Base-by-base conservation (phyloP, 2,797 vertebrate species). In the Schizopygopsis pylzovi region DNA sequence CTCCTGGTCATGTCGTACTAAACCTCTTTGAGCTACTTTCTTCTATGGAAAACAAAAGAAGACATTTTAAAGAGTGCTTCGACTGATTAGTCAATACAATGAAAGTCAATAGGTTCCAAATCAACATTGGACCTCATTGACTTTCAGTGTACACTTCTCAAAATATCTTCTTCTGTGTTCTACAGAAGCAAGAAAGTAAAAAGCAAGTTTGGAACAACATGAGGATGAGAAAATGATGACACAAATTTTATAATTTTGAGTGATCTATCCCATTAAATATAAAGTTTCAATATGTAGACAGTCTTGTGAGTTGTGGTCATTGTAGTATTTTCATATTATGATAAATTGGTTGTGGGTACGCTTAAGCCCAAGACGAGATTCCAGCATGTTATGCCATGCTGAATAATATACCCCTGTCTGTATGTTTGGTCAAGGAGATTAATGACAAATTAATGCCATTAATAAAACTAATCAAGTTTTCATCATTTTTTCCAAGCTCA, bases 401-500 rank as follows among this genome's bases (percentile, higher is more conserved):
- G 43, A 72, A 85, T 33, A 37, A 85, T 47, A 45, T 43, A 52
- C 49, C 52, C 18, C 16, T 59, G 67, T 86, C 80, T 79, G 16
- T 41, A 18, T 52, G 22, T 84, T 73, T 73, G 39, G 83, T 82
- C 79, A 54, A n/a, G 13, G 41, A 82, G 56, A 87, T 41, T 81
- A 70, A 82, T 85, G 49, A 41, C 39, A 68, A 71, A 75, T 87
- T 70, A 73, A 79, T 67, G 6, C 54, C 18, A 33, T 82, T 79
- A 85, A 82, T 86, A 82, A 73, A 67, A 79, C 49, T 86, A 65
- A 43, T 54, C 37, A 43, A 15, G 65, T 22, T 12, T 79, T 73
- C 77, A 61, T 22, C 12, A 76, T 88, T 83, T 72, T 71, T 88
- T 80, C 63, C 77, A 54, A 56, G 41, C 33, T 85, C 16, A 79